phyloP scores from a whole-genome alignment of 1,140 invertebrate genomes.

The Psilanteris sp. region DNA sequence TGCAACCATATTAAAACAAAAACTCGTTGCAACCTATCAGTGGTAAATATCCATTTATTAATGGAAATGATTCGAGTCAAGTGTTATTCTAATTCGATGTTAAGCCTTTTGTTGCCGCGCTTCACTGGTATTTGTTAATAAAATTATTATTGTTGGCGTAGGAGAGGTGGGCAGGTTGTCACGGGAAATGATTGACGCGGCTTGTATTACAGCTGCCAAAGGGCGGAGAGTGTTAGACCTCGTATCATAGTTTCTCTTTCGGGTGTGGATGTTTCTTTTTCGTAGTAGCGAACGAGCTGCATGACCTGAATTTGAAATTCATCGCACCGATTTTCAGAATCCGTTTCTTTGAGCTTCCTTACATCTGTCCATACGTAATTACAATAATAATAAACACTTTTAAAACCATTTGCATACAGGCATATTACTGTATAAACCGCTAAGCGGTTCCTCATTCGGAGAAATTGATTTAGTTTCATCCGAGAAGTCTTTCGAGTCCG shows the following conservation, averaged over 20 bases:
- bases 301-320: constrained; percentile 52
- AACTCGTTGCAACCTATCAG: too few species aligned
- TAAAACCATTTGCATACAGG: not conserved
- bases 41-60: too few species aligned
- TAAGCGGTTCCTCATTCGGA: not conserved
- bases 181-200: constrained; percentile 42
- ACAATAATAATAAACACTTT: constrained; percentile 36
- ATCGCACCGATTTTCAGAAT: constrained; percentile 47
- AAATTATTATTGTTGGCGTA: constrained; percentile 28
- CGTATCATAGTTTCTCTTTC: constrained; percentile 52
- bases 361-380: constrained; percentile 46
- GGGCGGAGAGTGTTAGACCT: constrained; percentile 44
- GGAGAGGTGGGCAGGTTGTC: constrained; percentile 50
- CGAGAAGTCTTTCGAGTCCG: too few species aligned
- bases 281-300: constrained; percentile 10
- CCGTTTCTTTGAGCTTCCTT: not conserved
- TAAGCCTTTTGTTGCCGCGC: constrained; percentile 22
- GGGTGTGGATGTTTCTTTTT: constrained; percentile 40
- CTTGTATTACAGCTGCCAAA: constrained; percentile 52
- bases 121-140: constrained; percentile 45
- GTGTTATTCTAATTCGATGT: constrained; percentile 5
- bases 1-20: too few species aligned
- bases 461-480: constrained; percentile 2
- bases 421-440: too few species aligned
- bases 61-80: too few species aligned